Conservation (phyloP, 2,888 invertebrate species). For the Protodeltote pygarga region DNA sequence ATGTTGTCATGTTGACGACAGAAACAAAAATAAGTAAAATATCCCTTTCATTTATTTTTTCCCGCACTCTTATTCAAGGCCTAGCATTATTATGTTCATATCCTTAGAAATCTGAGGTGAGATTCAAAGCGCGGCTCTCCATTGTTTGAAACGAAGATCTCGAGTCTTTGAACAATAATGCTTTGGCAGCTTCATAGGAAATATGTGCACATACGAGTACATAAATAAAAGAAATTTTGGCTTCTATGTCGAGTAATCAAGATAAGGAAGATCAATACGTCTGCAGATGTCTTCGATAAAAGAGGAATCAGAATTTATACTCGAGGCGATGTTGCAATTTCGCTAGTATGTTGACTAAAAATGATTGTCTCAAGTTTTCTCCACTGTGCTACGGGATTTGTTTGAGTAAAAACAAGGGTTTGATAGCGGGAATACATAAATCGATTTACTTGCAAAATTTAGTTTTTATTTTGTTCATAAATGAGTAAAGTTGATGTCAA, state of each 20-base stretch:
- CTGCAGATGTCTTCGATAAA: conserved; percentile 12
- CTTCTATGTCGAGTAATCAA: conserved; percentile 27
- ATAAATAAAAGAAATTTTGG: conserved; percentile 19
- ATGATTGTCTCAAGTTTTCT: conserved; percentile 14
- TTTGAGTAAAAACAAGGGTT: background rate
- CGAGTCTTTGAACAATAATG: conserved; percentile 2
- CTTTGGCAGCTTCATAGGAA: conserved; percentile 1
- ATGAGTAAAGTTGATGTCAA: too few relatives aligned
- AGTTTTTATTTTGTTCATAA: too few relatives aligned
- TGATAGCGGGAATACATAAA: too few relatives aligned
- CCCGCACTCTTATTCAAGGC: background rate
- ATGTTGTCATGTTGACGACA: too few relatives aligned
- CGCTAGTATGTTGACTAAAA: too few relatives aligned
- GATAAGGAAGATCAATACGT: conserved; percentile 23
- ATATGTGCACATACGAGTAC: conserved; percentile 3
- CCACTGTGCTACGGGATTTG: background rate
- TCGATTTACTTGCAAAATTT: too few relatives aligned
- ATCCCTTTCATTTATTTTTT: background rate
- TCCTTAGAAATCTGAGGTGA: background rate
- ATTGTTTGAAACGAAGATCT: conserved; percentile 6
- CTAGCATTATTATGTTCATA: background rate
- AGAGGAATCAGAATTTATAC: conserved; percentile 5
- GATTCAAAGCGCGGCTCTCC: conserved; percentile 6
- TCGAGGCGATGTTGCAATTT: conserved; percentile 1
- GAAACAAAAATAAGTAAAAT: too few relatives aligned